phyloP scores from a whole-genome alignment of 1,140 invertebrate species.

The Bactericera cockerelli region DNA sequence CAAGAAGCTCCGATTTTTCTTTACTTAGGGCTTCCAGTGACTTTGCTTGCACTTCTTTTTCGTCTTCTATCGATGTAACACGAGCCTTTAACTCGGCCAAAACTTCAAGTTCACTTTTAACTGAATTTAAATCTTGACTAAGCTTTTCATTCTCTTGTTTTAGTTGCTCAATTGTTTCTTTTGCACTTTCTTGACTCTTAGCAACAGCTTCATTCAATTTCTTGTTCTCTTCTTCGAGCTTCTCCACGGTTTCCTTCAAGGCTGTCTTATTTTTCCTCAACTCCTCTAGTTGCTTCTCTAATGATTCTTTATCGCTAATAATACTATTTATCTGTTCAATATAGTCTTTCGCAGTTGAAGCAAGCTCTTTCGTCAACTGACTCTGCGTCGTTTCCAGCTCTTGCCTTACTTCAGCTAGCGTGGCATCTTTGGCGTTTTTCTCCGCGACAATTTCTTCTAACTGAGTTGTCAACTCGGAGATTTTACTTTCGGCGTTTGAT shows the following conservation, averaged over 20 bases:
- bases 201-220: neutral
- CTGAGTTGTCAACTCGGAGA: neutral
- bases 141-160: neutral
- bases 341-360: neutral
- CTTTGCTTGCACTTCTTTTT: neutral
- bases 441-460: neutral
- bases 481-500: neutral
- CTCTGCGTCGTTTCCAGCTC: neutral
- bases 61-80: neutral
- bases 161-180: neutral
- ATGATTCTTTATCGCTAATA: too few species aligned
- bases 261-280: too few species aligned
- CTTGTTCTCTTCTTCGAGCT: neutral
- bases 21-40: neutral
- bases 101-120: neutral
- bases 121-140: neutral
- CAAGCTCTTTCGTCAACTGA: neutral
- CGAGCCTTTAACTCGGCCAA: neutral
- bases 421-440: neutral
- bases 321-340: neutral
- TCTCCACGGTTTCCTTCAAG: too few species aligned
- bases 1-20: neutral
- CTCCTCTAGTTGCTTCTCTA: too few species aligned
- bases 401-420: neutral
- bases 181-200: neutral